Percentiles rank a stretch among this genome's conserved stretches.
phyloP scores from a whole-genome alignment of 2,113 vertebrate genomes.

The human (Homo sapiens) region DNA sequence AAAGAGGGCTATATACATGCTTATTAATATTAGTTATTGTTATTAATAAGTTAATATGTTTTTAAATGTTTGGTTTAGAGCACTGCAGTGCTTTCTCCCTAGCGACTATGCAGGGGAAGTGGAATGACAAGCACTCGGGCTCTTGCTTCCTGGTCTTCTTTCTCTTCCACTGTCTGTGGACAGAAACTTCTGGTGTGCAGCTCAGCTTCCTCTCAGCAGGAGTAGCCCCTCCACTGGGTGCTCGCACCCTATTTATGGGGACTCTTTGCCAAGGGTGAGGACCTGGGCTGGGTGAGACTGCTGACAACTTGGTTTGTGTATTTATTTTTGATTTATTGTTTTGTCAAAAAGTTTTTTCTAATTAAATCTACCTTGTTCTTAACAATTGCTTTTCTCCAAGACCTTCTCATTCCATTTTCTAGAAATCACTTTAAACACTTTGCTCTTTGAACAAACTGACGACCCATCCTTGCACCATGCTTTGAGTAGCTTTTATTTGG shows the following conservation, averaged over 20 bases:
- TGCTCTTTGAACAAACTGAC: not conserved
- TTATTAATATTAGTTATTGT: not conserved
- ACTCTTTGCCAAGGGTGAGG: not conserved
- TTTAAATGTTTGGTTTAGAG: not conserved
- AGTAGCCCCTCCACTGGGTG: rapidly evolving
- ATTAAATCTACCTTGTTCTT: not conserved
- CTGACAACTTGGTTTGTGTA: not conserved
- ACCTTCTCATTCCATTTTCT: not conserved
- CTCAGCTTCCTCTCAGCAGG: not conserved
- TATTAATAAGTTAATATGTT: not conserved
- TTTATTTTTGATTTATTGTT: not conserved
- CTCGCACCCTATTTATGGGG: not conserved
- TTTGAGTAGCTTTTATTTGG: not conserved
- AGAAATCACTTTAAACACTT: not conserved
- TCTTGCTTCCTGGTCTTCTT: not conserved
- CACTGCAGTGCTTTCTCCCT: not conserved
- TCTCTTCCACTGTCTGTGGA: rapidly evolving
- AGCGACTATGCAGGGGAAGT: not conserved
- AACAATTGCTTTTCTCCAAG: not conserved
- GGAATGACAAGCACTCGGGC: rapidly evolving
- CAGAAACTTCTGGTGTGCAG: rapidly evolving
- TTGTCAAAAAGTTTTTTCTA: not conserved
- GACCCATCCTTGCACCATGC: rapidly evolving
- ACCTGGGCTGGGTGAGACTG: not conserved
- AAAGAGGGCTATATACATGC: not conserved